Percentiles rank a stretch among this genome's conserved stretches.
phyloP scores from a whole-genome alignment of 2,797 vertebrate species.

The Apogon talboti region DNA sequence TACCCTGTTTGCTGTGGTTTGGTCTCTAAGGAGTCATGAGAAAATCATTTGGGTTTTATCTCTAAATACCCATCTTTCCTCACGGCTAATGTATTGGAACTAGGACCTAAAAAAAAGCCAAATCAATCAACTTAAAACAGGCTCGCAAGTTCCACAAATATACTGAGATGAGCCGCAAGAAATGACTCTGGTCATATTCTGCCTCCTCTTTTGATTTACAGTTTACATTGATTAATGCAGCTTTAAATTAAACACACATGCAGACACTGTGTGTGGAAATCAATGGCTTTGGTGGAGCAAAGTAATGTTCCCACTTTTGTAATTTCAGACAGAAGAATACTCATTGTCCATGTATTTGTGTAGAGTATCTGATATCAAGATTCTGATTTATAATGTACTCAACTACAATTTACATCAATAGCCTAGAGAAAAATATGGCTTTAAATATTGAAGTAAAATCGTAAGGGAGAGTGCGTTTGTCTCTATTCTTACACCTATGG shows the following conservation, averaged over 20 bases:
- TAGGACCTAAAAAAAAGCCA: not conserved
- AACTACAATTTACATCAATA: conserved; percentile 21
- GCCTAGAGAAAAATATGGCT: conserved; percentile 56
- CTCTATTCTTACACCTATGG: conserved; percentile 40
- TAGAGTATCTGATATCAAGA: no score
- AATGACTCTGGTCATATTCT: not conserved
- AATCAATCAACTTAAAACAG: not conserved
- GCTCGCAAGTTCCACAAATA: not conserved
- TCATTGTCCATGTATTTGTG: conserved; percentile 20
- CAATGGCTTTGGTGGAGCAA: conserved; percentile 41
- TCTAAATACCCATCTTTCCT: no score
- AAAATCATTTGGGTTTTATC: no score
- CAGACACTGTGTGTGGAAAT: conserved; percentile 41
- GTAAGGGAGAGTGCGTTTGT: not conserved
- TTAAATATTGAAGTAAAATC: conserved; percentile 48
- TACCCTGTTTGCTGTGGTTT: no score
- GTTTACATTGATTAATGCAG: conserved; percentile 43
- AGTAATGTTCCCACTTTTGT: conserved; percentile 34
- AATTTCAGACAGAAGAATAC: conserved; percentile 34
- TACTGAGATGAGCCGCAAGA: not conserved
- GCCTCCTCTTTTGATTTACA: conserved; percentile 5
- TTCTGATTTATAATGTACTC: conserved; percentile 16
- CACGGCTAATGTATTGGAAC: no score
- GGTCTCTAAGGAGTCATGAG: no score
- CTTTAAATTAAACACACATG: conserved; percentile 48